Conservation (phyloP, 2,113 vertebrate species). For the Cettia cetti region DNA sequence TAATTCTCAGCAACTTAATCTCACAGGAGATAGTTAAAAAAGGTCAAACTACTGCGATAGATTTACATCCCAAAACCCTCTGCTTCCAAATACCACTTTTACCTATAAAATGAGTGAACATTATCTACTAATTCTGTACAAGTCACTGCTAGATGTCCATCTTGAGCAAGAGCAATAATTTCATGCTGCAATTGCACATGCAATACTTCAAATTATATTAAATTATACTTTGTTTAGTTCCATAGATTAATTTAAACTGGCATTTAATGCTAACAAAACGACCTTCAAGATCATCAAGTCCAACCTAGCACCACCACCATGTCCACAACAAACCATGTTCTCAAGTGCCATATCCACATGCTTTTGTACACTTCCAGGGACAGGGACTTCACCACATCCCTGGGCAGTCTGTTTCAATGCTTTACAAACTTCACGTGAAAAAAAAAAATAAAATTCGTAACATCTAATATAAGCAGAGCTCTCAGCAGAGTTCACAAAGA, state of each 20-base stretch:
- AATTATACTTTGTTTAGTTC: background rate
- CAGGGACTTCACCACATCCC: background rate
- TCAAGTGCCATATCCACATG: background rate
- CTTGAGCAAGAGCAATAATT: background rate
- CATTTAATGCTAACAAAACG: background rate
- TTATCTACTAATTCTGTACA: background rate
- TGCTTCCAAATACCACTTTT: background rate
- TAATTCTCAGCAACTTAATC: background rate
- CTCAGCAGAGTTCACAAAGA: background rate
- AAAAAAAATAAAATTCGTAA: background rate
- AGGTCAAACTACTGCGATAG: background rate
- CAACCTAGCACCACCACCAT: fast-evolving
- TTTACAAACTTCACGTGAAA: background rate
- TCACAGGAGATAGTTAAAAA: background rate
- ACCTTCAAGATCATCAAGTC: background rate
- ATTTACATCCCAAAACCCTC: background rate
- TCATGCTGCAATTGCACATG: background rate
- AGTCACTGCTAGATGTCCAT: background rate
- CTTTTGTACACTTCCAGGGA: background rate
- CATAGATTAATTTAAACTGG: background rate
- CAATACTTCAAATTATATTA: background rate
- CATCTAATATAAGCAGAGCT: background rate
- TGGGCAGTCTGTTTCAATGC: background rate
- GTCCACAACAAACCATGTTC: fast-evolving
- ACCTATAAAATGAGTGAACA: background rate